phyloP scores from a whole-genome alignment of 1,140 invertebrate genomes.

The Drosophila ercepeae region DNA sequence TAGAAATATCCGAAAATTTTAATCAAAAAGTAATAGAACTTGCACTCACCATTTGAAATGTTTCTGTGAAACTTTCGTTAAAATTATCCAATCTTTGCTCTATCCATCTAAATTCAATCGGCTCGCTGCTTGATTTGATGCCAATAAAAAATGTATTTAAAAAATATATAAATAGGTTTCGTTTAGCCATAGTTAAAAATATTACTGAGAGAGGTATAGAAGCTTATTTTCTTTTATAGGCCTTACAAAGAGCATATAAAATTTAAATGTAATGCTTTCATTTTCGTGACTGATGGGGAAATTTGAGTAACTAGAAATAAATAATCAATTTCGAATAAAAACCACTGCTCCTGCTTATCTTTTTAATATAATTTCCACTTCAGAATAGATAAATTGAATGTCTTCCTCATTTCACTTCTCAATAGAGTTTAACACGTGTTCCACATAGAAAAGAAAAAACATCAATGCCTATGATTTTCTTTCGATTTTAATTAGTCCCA shows the following conservation, averaged over 20 bases:
- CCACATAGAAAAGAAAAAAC: conserved; percentile 45
- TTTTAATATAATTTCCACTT: conserved; percentile 17
- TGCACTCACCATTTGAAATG: conserved; percentile 86
- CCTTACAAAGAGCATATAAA: background rate
- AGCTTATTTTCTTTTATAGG: background rate
- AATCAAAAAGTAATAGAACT: background rate
- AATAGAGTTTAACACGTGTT: conserved; percentile 83
- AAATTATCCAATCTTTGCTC: conserved; percentile 87
- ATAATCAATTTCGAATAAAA: too few relatives aligned
- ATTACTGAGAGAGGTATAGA: background rate
- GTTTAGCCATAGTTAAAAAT: background rate
- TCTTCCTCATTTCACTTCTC: conserved; percentile 10
- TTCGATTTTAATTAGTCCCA: conserved; percentile 67
- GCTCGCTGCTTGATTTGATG: background rate
- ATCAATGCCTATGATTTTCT: conserved; percentile 22
- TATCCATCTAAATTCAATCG: conserved; percentile 36
- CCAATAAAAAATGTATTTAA: background rate
- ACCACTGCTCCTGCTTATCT: background rate
- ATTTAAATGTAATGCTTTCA: background rate
- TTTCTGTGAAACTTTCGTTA: conserved; percentile 86
- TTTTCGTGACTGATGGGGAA: background rate
- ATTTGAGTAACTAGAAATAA: too few relatives aligned
- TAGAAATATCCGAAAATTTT: background rate
- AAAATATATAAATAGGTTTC: background rate
- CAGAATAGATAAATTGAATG: conserved; percentile 4